phyloP scores from a whole-genome alignment of 2,888 invertebrate genomes.

The Calameuta filiformis region DNA sequence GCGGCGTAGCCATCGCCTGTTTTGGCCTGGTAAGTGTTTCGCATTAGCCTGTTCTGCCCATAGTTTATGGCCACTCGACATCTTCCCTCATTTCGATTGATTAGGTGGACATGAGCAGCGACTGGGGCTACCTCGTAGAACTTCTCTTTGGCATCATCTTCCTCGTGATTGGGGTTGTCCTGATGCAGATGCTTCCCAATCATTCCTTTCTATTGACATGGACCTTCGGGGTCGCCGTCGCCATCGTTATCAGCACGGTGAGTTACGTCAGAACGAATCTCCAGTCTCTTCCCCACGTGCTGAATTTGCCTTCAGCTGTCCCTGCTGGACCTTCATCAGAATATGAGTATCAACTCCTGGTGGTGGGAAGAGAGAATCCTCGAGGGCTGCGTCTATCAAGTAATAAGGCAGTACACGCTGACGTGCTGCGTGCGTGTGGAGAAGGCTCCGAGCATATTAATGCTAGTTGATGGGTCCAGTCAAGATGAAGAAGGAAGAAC shows the following conservation, averaged over 20 bases:
- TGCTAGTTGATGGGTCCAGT: slow-evolving; percentile 7
- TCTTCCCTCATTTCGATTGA: not conserved
- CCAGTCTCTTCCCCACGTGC: not conserved
- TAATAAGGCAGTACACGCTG: slow-evolving; percentile 23
- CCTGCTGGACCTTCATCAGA: slow-evolving; percentile 27
- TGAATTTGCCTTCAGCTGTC: slow-evolving; percentile 9
- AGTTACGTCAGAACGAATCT: not conserved
- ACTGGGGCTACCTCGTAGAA: slow-evolving; percentile 25
- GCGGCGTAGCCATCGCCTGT: slow-evolving; percentile 17
- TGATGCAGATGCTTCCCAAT: no score
- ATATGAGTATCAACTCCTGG: slow-evolving; percentile 28
- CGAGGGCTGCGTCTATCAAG: slow-evolving; percentile 25
- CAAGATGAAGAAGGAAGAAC: slow-evolving; percentile 3
- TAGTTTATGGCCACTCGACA: no score
- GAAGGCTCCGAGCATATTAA: slow-evolving; percentile 13
- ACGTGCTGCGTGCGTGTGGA: slow-evolving; percentile 25
- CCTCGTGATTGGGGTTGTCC: slow-evolving; percentile 12
- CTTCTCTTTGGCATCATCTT: slow-evolving; percentile 23
- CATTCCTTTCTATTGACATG: no score
- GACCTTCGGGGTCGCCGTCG: no score
- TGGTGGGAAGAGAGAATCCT: slow-evolving; percentile 26
- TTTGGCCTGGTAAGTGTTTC: slow-evolving; percentile 19
- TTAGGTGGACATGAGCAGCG: slow-evolving; percentile 27
- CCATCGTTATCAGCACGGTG: no score
- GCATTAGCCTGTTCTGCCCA: no score